phyloP scores from a whole-genome alignment of 2,797 vertebrate genomes.

The Onychomys torridus region DNA sequence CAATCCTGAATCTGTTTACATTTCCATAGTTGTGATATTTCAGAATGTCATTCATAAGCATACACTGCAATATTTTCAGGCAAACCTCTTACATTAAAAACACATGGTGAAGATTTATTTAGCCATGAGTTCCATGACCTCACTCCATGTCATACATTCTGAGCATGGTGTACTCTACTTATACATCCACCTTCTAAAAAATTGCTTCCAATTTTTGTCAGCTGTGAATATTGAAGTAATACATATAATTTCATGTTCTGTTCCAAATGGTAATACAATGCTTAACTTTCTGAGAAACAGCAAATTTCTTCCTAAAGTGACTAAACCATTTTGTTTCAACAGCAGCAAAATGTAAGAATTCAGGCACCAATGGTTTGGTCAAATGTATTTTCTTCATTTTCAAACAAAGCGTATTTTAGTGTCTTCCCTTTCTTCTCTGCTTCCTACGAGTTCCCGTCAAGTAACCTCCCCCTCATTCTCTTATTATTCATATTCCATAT shows the following conservation, averaged over 20 bases:
- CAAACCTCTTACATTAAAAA: neutral
- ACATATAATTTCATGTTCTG: neutral
- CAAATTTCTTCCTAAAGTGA: neutral
- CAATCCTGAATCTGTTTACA: neutral
- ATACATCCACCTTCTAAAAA: neutral
- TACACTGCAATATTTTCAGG: neutral
- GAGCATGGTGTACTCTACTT: neutral
- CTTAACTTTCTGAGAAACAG: neutral
- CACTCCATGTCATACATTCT: neutral
- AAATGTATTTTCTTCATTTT: neutral
- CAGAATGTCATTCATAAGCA: neutral
- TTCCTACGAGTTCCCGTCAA: neutral
- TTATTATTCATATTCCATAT: neutral
- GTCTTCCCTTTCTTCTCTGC: neutral
- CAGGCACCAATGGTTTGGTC: neutral
- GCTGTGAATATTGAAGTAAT: neutral
- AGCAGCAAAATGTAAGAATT: neutral
- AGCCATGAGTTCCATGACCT: neutral
- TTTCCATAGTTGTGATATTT: neutral
- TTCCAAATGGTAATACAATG: neutral
- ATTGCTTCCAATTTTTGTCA: neutral
- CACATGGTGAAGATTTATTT: neutral
- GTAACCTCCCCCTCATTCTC: too few species aligned
- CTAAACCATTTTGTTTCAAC: neutral
- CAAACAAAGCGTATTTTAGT: neutral